Evolutionary conservation across 2,113 vertebrate genomes (phyloP).

Genomic region (Platycercus adscitus): DNA sequence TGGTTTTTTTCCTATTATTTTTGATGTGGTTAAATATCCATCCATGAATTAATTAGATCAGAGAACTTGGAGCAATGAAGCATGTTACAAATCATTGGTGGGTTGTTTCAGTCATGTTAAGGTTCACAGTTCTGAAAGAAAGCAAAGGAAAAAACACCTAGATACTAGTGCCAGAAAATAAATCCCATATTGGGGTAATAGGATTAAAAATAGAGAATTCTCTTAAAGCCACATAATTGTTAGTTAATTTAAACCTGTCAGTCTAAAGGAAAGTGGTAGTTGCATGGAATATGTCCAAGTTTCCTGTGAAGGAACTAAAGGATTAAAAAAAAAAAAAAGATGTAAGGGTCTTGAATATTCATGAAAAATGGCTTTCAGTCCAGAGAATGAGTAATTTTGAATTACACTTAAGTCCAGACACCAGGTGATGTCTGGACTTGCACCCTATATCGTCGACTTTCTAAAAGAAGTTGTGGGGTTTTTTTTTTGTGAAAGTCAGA

Average conservation of each 20-base stretch:
- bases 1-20: background rate
- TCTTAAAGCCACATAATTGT: background rate
- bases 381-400: constrained; percentile 10
- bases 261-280: background rate
- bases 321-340: background rate
- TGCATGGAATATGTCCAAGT: background rate
- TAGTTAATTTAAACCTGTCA: background rate
- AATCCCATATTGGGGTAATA: background rate
- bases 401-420: background rate
- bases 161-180: background rate
- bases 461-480: background rate
- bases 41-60: background rate
- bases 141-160: background rate
- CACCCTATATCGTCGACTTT: background rate
- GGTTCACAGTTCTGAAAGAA: background rate
- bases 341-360: background rate
- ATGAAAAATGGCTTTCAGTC: constrained; percentile 11
- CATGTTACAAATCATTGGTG: background rate
- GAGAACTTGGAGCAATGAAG: background rate
- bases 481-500: background rate
- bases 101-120: background rate
- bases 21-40: background rate
- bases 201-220: background rate
- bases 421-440: background rate
- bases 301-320: background rate